These are phyloP conservation scores for Drosophila atroscutellata DNA, from an alignment of 2,888 invertebrate species.

Conservation along the genomic window DNA sequence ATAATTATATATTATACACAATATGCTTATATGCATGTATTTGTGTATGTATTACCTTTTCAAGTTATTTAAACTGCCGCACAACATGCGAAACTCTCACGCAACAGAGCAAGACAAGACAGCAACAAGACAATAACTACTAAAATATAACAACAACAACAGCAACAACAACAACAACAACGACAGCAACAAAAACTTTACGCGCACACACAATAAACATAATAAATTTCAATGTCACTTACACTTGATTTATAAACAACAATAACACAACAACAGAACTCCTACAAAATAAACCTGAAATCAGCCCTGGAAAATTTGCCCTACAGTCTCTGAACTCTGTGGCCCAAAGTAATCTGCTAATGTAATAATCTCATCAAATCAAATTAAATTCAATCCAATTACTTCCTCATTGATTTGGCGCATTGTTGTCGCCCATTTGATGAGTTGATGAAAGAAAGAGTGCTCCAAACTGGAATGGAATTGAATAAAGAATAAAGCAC, in stretches of 20 bases:
- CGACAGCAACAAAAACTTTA: slow-evolving; percentile 18
- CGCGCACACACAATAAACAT: slow-evolving; percentile 34
- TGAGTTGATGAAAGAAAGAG: slow-evolving; percentile 57
- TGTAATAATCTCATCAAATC: slow-evolving; percentile 38
- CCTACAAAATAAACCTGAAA: background rate
- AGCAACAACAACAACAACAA: slow-evolving; percentile 25
- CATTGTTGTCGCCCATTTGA: slow-evolving; percentile 36
- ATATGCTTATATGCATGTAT: background rate
- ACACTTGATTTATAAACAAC: slow-evolving; percentile 75
- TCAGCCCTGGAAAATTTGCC: slow-evolving; percentile 9
- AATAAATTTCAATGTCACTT: slow-evolving; percentile 81
- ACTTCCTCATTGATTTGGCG: slow-evolving; percentile 72
- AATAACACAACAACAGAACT: slow-evolving; percentile 16
- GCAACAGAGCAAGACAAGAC: slow-evolving; percentile 71
- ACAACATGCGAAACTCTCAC: slow-evolving; percentile 75
- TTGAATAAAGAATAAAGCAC: slow-evolving; percentile 18
- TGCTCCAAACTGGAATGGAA: slow-evolving; percentile 37
- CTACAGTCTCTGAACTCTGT: slow-evolving; percentile 1
- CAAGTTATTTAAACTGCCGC: slow-evolving; percentile 45
- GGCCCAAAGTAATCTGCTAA: slow-evolving; percentile 14
- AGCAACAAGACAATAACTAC: slow-evolving; percentile 26
- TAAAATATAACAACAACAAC: slow-evolving; percentile 23
- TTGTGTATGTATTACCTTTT: slow-evolving; percentile 12
- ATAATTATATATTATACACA: slow-evolving; percentile 4
- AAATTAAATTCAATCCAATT: slow-evolving; percentile 64